Base-by-base conservation (phyloP, 2,888 invertebrate species). In the Nomada ruficornis region DNA sequence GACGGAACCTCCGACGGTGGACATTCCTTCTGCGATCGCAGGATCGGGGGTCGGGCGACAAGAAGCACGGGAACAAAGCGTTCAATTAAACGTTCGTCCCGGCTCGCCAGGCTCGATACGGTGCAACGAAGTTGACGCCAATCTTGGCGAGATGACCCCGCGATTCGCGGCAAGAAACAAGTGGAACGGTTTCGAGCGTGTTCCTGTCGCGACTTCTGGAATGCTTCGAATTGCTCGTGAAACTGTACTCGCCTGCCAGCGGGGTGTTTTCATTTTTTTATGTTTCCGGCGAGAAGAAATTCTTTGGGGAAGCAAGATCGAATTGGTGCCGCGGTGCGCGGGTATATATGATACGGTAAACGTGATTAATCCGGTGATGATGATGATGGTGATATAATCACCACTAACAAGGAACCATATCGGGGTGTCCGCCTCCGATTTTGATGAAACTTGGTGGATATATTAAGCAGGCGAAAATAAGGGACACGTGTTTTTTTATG, bases 71-170 rank as follows among this genome's bases (percentile, higher is more conserved):
- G 20, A 60, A 88, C 84, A 86, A 87, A 88, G 77, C 81, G 76
- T 86, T 87, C 83, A 78, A 88, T 88, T 88, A 87, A 87, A 80
- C 72, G 71, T 77, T 69, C 79, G 50, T 71, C 69, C 62, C 44
- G 15, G 36, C 73, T 23, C 47, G 50, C 29, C 47, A 44, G 55
- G 20, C 70, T 57, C 77, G 71, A 69, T 10, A 73, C 80, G 55
- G 75, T 75, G 85, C 55, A 80, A 72, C 84, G 72, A 81, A 83
- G 44, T 59, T 74, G 60, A 73, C 82, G 77, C 82, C 83, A 62
- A 65, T 78, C 67, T 5, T 18, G 59, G 15, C 50, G 11, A 20
- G 65, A 67, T 77, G 59, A 67, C 36, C 60, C n/a, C 62, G 29
- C 26, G n/a, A 29, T 20, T 23, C 44, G 18, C 5, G 15, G 29